A percentile compares a stretch with the other conserved stretches of the same genome.
These are phyloP conservation scores for Spilogale gracilis DNA, from an alignment of 2,113 vertebrate species.

Conservation along the genomic window DNA sequence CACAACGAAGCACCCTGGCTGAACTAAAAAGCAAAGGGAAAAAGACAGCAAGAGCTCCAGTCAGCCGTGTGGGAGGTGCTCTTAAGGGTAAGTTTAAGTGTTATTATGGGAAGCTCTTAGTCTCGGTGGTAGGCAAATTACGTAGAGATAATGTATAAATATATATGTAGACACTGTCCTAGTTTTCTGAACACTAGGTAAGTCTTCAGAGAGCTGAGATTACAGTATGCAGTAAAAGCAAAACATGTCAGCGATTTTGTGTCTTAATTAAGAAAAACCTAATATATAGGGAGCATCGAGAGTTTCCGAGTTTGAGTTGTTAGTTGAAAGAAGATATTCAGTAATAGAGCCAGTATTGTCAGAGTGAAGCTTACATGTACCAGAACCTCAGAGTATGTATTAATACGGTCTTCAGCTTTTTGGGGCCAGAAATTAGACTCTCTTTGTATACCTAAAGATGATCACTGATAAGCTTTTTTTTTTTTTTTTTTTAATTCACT, in stretches of 20 bases:
- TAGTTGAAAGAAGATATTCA: conserved; percentile 14
- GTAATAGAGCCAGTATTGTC: neutral
- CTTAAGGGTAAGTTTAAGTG: conserved; percentile 88
- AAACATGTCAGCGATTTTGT: neutral
- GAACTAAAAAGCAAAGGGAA: conserved; percentile 95
- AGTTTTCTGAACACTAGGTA: conserved; percentile 60
- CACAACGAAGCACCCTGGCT: conserved; percentile 91
- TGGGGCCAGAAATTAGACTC: conserved; percentile 16
- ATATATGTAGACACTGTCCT: neutral
- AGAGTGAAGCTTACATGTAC: neutral
- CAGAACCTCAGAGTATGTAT: neutral
- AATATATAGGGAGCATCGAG: neutral
- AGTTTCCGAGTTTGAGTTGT: conserved; percentile 47
- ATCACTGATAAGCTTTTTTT: neutral
- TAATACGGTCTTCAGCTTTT: conserved; percentile 27
- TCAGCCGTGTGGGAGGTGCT: conserved; percentile 90
- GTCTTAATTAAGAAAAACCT: conserved; percentile 24
- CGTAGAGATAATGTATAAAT: conserved; percentile 40
- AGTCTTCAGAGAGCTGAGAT: conserved; percentile 51
- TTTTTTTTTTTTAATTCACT: neutral
- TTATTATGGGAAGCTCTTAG: conserved; percentile 1
- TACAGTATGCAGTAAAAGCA: neutral
- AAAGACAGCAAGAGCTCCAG: conserved; percentile 91
- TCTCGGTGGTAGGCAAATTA: conserved; percentile 51
- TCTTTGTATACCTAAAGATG: conserved; percentile 19